Conservation (phyloP, 92 coral and sea anemone species). For the Parazoanthus darwini region DNA sequence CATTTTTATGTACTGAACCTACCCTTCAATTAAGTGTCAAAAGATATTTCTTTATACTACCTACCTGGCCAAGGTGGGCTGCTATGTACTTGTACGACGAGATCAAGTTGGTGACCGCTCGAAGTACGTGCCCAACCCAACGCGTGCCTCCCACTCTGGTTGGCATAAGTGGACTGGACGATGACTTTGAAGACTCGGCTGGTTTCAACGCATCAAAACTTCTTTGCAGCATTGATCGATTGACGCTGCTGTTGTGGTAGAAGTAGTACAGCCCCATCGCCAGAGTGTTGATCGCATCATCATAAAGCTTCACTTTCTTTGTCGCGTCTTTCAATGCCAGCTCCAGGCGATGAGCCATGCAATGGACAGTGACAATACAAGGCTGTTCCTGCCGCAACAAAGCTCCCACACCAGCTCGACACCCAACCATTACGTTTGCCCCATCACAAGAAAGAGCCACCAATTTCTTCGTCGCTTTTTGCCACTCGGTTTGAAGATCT, state of each 20-base stretch:
- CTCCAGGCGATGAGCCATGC: constrained; percentile 15
- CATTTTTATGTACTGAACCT: not conserved
- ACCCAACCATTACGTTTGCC: constrained; percentile 22
- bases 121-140: constrained; percentile 54
- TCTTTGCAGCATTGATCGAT: constrained; percentile 42
- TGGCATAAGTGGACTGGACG: constrained; percentile 37
- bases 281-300: constrained; percentile 9
- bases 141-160: constrained; percentile 46
- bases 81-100: constrained; percentile 30
- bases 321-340: constrained; percentile 16
- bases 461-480: constrained; percentile 4
- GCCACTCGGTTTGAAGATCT: constrained; percentile 10
- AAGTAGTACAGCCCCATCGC: constrained; percentile 38
- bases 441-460: constrained; percentile 11
- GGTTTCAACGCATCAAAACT: constrained; percentile 35
- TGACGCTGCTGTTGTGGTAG: constrained; percentile 42
- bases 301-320: constrained; percentile 13
- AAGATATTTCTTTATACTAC: no score
- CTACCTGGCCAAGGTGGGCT: constrained; percentile 32
- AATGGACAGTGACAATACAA: constrained; percentile 29
- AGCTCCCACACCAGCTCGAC: constrained; percentile 25
- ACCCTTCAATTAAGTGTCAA: no score
- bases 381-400: constrained; percentile 15
- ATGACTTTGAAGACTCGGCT: not conserved
- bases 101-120: constrained; percentile 30